Evolutionary conservation across 2,113 vertebrate genomes (phyloP), one percentile per base, ranked within the genome.

Genomic region (Coreoperca whiteheadi): DNA sequence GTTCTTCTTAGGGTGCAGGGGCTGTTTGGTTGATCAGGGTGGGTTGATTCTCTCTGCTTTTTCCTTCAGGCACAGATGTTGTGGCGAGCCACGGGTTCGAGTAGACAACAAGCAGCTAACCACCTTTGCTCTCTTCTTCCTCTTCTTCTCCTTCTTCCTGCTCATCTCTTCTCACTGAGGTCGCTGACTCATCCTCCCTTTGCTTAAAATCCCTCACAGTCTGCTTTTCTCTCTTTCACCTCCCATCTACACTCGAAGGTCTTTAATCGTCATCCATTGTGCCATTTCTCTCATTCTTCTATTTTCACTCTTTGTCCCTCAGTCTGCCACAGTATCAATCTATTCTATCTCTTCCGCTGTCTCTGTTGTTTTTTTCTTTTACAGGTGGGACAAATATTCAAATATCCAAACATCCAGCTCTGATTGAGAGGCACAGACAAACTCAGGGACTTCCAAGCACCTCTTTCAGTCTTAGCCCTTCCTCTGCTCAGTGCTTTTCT

Each of bases 1-100:
- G 63, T 41, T 68, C 23, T 46, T 63, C 18, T 75, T 30, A 23
- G 74, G 78, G 64, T 48, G 28, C 12, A n/a, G 46, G 59, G 61
- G 28, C 8, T 72, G 54, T 69, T 83, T 87, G 54, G 69, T 75
- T 88, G 57, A 79, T 72, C n/a, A 10, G 60, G 69, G 63, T 67
- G 64, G 84, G 79, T 71, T 89, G 75, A 88, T 87, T 93, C 41
- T 94, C 70, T 94, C 82, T 91, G 85, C 80, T 92, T 88, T 92
- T 88, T 87, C 88, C 83, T 81, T 34, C 86, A 94, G 93, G 91
- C 71, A 82, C 81, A 73, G 84, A 74, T 73, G 74, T 43, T 76
- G 71, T 30, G 84, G 73, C 10, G 64, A 86, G 60, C 70, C 60
- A 65, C 34, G 14, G 74, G 71, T 83, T 25, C 5, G 21, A 73